Base-by-base conservation (phyloP, 2,113 vertebrate species). In the Zosterops japonicus region DNA sequence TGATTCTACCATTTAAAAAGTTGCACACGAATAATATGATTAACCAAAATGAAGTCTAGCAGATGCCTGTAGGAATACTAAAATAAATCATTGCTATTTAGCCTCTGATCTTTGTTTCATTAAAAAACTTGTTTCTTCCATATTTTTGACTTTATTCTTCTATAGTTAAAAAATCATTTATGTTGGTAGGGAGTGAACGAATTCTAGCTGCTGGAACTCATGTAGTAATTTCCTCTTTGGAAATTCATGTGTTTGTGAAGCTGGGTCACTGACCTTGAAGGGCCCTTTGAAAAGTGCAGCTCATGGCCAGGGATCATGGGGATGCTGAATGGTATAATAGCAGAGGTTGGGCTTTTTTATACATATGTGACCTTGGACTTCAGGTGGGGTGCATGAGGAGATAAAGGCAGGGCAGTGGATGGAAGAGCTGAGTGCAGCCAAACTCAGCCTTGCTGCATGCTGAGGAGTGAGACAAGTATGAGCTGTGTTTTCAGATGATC, bases 401-500 rank as follows among this genome's bases (percentile, higher is more conserved):
- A 22, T 87, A 19, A 67, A 83, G 77, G 81, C 60, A 41, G 41
- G 24, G 12, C 42, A 2, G 27, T 33, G 57, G 11, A 50, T 7
- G 14, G 24, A 65, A 89, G 22, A 70, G 12, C 52, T 85, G 72
- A 89, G 68, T 78, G 60, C 29, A 70, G 19, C 25, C 6, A 27
- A 78, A 42, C 83, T 83, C 75, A 89, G 50, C 27, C 64, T 33
- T 93, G 27, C 31, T 28, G 8, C 5, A 0, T 81, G 33, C 56
- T 63, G 39, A 77, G 46, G 49, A 90, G 41, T 53, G 46, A 89
- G 90, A 81, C 4, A 7, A 91, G 10, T 22, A 27, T 67, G 27
- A 82, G 71, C 80, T 59, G 14, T 57, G 50, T 63, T 89, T 95
- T 79, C n/a, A 52, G 50, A 39, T 47, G 25, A 93, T 80, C 24